Conservation (phyloP, 2,113 vertebrate genomes). For the Macroglossus sobrinus region DNA sequence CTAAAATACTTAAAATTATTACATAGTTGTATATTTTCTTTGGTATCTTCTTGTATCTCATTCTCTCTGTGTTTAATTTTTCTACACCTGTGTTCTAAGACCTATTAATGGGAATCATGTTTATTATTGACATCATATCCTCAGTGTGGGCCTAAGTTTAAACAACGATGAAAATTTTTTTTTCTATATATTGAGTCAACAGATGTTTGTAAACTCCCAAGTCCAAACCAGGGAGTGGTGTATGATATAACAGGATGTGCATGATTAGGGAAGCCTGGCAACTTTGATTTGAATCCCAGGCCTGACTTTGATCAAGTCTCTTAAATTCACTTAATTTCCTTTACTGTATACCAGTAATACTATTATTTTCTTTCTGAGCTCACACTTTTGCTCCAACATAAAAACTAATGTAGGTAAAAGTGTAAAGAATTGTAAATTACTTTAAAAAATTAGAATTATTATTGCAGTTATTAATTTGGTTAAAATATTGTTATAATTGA, state of each 20-base stretch:
- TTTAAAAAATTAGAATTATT: neutral
- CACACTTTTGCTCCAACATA: neutral
- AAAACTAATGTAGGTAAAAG: neutral
- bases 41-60: neutral
- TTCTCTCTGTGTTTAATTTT: neutral
- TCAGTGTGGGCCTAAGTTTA: neutral
- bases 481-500: neutral
- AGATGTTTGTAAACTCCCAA: neutral
- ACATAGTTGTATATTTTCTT: neutral
- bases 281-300: neutral
- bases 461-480: neutral
- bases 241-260: neutral
- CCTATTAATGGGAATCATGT: neutral
- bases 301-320: neutral
- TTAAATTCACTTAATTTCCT: neutral
- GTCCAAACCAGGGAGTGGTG: neutral
- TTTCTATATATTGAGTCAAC: neutral
- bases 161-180: neutral
- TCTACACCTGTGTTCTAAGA: neutral
- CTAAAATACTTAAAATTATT: neutral
- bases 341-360: neutral
- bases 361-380: neutral
- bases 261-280: neutral
- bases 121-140: neutral
- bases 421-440: neutral